A percentile compares a stretch with the other conserved stretches of the same genome.
phyloP scores from a whole-genome alignment of 2,113 vertebrate genomes.

The Malurus cyaneus region DNA sequence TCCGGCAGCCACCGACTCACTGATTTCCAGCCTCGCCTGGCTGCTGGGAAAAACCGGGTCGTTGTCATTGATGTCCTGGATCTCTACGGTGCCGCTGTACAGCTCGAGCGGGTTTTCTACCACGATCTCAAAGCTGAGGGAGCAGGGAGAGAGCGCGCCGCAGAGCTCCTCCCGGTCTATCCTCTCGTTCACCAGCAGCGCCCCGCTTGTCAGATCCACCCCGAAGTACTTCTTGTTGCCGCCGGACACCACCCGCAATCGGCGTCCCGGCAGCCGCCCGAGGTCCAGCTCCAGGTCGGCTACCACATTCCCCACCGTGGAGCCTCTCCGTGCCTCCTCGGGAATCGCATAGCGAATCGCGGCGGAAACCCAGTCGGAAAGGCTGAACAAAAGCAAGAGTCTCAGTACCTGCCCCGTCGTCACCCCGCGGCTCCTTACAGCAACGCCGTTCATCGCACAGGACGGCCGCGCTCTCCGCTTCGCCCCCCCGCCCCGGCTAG shows the following conservation, averaged over 20 bases:
- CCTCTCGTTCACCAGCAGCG: constrained; percentile 77
- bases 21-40: constrained; percentile 77
- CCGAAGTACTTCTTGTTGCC: constrained; percentile 76
- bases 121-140: constrained; percentile 78
- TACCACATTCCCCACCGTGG: constrained; percentile 77
- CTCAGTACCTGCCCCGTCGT: constrained; percentile 74
- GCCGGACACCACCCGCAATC: constrained; percentile 71
- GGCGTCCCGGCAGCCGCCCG: constrained; percentile 62
- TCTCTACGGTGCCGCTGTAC: constrained; percentile 76
- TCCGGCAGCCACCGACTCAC: constrained; percentile 73
- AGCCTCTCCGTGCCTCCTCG: constrained; percentile 78
- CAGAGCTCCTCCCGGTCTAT: constrained; percentile 83
- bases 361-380: constrained; percentile 64
- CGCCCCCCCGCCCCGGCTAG: constrained; percentile 29
- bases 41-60: constrained; percentile 75
- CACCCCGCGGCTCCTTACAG: constrained; percentile 67
- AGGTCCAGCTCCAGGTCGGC: constrained; percentile 74
- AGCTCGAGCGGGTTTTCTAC: constrained; percentile 80
- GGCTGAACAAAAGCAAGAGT: constrained; percentile 70
- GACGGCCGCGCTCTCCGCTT: constrained; percentile 10
- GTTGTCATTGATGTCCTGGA: constrained; percentile 83
- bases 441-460: constrained; percentile 77
- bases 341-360: constrained; percentile 77
- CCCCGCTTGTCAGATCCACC: constrained; percentile 73
- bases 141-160: constrained; percentile 73